These are phyloP conservation scores for Steatocranus sp. DNA, from an alignment of 2,797 vertebrate genomes.

Conservation along the genomic window DNA sequence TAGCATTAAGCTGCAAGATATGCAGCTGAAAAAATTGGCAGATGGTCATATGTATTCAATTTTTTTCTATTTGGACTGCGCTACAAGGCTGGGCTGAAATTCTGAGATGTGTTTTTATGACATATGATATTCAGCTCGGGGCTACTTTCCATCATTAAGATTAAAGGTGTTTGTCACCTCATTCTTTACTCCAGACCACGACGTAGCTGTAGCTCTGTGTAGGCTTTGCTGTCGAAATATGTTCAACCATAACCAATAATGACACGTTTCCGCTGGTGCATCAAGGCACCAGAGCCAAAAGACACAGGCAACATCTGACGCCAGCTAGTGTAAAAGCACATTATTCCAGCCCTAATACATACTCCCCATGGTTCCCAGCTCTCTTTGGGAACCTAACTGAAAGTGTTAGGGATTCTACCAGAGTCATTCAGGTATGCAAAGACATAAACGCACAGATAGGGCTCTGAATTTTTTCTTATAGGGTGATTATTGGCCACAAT, in stretches of 20 bases:
- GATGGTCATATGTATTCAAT: fast-evolving
- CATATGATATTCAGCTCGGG: neutral
- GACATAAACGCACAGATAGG: neutral
- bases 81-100: neutral
- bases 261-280: neutral
- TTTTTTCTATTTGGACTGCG: neutral
- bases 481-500: neutral
- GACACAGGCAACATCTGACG: neutral
- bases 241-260: neutral
- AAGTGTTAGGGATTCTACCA: neutral
- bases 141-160: neutral
- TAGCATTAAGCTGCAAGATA: fast-evolving
- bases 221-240: neutral
- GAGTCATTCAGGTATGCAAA: neutral
- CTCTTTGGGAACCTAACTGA: neutral
- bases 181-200: neutral
- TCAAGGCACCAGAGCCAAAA: neutral
- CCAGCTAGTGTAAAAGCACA: neutral
- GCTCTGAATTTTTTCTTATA: neutral
- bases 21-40: neutral
- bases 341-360: neutral
- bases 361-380: neutral
- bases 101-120: neutral
- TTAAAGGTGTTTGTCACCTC: neutral
- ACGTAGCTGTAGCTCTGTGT: neutral